Percentiles rank a stretch among this genome's conserved stretches.
phyloP scores from a whole-genome alignment of 2,113 vertebrate species.

The Carollia perspicillata region DNA sequence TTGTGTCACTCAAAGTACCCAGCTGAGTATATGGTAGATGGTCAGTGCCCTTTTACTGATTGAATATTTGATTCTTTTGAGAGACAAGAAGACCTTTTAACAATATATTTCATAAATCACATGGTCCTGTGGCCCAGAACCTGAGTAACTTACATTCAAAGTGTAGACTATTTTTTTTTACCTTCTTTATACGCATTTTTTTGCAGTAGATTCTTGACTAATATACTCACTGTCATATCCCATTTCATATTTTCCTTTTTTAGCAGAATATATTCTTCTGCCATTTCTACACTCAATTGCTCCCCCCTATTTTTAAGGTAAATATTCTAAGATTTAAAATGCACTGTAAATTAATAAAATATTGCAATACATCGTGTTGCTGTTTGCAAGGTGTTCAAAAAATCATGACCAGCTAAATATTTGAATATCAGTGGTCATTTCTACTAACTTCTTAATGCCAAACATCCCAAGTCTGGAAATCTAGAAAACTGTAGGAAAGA shows the following conservation, averaged over 20 bases:
- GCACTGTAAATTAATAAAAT: background rate
- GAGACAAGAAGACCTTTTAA: background rate
- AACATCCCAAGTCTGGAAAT: background rate
- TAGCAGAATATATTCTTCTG: background rate
- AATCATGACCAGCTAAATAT: slow-evolving; percentile 5
- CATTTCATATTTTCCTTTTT: slow-evolving; percentile 24
- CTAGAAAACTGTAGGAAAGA: background rate
- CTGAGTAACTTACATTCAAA: slow-evolving; percentile 22
- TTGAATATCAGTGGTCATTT: background rate
- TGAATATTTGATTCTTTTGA: background rate
- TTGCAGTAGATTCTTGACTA: background rate
- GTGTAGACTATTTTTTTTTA: background rate
- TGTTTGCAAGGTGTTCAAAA: background rate
- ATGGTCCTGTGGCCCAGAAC: background rate
- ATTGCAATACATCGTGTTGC: background rate
- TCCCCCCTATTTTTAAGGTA: background rate
- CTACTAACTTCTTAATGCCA: background rate
- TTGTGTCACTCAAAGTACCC: background rate
- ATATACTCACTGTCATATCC: background rate
- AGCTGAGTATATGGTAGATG: background rate
- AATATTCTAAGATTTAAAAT: slow-evolving; percentile 34
- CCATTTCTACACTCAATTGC: background rate
- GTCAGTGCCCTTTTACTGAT: background rate
- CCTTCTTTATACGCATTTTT: background rate
- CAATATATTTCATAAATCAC: background rate